Base-by-base conservation (phyloP, 1,140 invertebrate species). In the Tetranychus urticae region DNA sequence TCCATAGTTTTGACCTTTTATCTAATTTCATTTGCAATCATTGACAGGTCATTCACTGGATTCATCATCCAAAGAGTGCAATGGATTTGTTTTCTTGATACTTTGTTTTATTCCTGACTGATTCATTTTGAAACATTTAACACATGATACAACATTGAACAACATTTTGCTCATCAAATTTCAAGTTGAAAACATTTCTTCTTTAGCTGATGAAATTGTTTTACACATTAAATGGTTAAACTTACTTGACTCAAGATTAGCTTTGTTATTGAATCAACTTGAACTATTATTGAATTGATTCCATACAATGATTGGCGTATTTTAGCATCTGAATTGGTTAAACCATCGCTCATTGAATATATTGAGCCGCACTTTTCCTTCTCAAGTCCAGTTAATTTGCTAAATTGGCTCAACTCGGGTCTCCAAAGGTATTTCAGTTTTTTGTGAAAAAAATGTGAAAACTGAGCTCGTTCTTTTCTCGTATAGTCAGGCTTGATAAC, bases 401-500 rank as follows among this genome's bases (percentile, higher is more conserved):
- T 33, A 59, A 71, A 72, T 14, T 67, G 66, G 10, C 61, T 52
- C 7, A 64, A 63, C 13, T 67, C 65, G n/a, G 47, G 54, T n/a
- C 68, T 66, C 71, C 71, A 73, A 8, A 70, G 61, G 48, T 73
- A 73, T 65, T 72, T 73, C 33, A 72, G 66, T 58, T 71, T 70
- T 59, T 72, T 71, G 60, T 73, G 72, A 46, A 66, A 52, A 58
- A 72, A 73, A 62, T 68, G 68, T 8, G 54, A 55, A 46, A 54
- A 58, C n/a, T 64, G 56, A 13, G 57, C 61, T 6, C 57, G 39
- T 2, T 31, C 10, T 12, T 56, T 50, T 7, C 42, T 34, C 31
- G 31, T 52, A 4, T 55, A 57, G 4, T 45, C 37, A 6, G 64
- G 58, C 36, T 42, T 36, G 12, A 63, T 8, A 3, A 67, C 60